Percentiles rank a stretch among this genome's conserved stretches.
These are phyloP conservation scores for Hydra vulgaris DNA, from an alignment of 30 jellyfish, hydroid and myxozoan genomes.

Conservation along the genomic window DNA sequence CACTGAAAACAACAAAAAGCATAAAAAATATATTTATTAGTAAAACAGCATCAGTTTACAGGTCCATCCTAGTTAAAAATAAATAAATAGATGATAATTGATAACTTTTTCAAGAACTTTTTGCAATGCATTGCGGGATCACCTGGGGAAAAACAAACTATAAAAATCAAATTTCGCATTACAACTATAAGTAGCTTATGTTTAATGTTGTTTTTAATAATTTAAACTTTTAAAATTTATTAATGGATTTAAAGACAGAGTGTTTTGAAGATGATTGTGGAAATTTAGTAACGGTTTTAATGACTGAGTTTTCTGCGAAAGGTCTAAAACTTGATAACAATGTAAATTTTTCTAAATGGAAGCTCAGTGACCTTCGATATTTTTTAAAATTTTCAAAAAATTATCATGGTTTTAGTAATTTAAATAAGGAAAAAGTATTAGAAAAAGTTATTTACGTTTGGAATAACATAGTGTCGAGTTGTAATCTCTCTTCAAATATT, in stretches of 20 bases:
- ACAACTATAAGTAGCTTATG: too few relatives aligned
- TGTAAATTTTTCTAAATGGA: background rate
- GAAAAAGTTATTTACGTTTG: background rate
- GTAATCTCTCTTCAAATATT: background rate
- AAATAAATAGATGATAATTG: background rate
- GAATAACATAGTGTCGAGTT: background rate
- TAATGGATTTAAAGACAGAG: background rate
- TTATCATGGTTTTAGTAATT: background rate
- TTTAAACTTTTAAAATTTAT: background rate
- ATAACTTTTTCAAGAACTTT: background rate
- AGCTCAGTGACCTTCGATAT: background rate
- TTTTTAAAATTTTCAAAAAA: background rate
- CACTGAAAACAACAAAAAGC: too few relatives aligned
- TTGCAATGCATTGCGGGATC: background rate
- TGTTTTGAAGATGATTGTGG: background rate
- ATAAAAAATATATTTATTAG: too few relatives aligned
- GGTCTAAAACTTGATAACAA: background rate
- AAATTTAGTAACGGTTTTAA: background rate
- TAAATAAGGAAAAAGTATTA: background rate
- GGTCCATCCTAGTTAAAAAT: too few relatives aligned
- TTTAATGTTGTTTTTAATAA: background rate
- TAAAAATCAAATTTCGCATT: background rate
- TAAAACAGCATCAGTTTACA: too few relatives aligned
- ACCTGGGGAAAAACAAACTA: background rate
- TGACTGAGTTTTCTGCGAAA: background rate